Evolutionary conservation across 2,113 vertebrate genomes (phyloP).

Genomic region (Herpailurus yagouaroundi): DNA sequence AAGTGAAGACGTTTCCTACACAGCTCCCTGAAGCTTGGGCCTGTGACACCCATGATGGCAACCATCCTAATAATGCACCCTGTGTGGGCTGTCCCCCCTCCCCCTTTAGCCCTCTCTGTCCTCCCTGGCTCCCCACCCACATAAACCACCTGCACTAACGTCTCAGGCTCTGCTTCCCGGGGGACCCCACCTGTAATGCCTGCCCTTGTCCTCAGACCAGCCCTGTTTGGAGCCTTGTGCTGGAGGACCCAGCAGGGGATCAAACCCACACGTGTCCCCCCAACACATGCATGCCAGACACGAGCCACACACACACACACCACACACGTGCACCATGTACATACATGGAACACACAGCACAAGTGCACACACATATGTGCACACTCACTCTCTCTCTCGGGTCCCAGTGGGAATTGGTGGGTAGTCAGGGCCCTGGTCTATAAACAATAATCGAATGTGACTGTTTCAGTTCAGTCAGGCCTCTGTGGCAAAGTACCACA

Average conservation of each 20-base stretch:
- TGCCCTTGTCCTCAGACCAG: neutral
- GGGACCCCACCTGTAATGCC: neutral
- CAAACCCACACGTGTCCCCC: neutral
- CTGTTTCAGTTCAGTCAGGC: too few species aligned
- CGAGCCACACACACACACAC: neutral
- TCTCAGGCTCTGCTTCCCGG: neutral
- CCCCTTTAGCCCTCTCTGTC: neutral
- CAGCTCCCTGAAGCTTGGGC: neutral
- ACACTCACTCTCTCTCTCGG: neutral
- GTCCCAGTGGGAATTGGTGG: neutral
- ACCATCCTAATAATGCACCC: neutral
- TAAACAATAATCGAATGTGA: neutral
- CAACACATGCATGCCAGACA: neutral
- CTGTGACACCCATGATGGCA: neutral
- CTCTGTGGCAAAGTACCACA: neutral
- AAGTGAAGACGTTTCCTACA: too few species aligned
- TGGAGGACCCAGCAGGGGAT: neutral
- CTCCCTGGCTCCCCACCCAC: neutral
- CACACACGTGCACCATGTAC: neutral
- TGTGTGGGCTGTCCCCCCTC: neutral
- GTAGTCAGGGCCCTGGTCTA: neutral
- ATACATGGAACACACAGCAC: neutral
- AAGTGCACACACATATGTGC: neutral
- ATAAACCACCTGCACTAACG: neutral
- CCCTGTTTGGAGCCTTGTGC: neutral